Evolutionary conservation across 2,888 invertebrate genomes (phyloP).

Genomic region (Furcula furcula): DNA sequence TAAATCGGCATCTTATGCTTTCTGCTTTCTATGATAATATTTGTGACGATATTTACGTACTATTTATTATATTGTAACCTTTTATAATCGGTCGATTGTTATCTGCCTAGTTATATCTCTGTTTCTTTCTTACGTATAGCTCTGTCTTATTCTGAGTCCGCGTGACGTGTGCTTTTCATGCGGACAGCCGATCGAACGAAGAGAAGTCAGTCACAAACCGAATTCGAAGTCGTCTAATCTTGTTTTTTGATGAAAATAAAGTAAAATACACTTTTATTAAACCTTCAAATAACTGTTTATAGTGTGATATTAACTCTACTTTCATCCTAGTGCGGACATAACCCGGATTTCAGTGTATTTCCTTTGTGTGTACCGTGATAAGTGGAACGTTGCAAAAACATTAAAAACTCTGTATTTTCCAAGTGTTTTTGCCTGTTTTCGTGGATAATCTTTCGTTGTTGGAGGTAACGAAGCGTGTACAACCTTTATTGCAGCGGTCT

Average conservation of each 20-base stretch:
- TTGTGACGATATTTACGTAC: slow-evolving; percentile 4
- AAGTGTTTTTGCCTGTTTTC: slow-evolving; percentile 57
- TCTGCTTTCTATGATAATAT: not conserved
- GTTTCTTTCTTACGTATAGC: slow-evolving; percentile 38
- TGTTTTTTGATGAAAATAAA: slow-evolving; percentile 50
- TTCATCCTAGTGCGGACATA: slow-evolving; percentile 26
- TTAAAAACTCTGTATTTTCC: slow-evolving; percentile 45
- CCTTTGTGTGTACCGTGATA: slow-evolving; percentile 19
- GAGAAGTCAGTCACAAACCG: slow-evolving; percentile 72
- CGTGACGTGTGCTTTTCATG: slow-evolving; percentile 63
- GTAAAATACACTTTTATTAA: slow-evolving; percentile 39
- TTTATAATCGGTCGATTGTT: slow-evolving; percentile 25
- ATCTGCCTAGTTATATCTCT: slow-evolving; percentile 16
- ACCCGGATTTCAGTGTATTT: slow-evolving; percentile 37
- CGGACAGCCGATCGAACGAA: slow-evolving; percentile 43
- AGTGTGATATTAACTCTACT: slow-evolving; percentile 24
- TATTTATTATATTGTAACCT: slow-evolving; percentile 11
- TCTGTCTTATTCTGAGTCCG: slow-evolving; percentile 51
- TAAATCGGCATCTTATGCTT: no score
- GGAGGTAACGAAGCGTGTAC: slow-evolving; percentile 56
- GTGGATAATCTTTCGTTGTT: slow-evolving; percentile 51
- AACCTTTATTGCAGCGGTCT: slow-evolving; percentile 52
- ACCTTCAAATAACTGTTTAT: slow-evolving; percentile 21
- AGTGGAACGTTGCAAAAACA: slow-evolving; percentile 36
- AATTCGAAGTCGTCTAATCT: slow-evolving; percentile 50